Conservation (phyloP, 2,797 vertebrate species). For the Antennarius maculatus region DNA sequence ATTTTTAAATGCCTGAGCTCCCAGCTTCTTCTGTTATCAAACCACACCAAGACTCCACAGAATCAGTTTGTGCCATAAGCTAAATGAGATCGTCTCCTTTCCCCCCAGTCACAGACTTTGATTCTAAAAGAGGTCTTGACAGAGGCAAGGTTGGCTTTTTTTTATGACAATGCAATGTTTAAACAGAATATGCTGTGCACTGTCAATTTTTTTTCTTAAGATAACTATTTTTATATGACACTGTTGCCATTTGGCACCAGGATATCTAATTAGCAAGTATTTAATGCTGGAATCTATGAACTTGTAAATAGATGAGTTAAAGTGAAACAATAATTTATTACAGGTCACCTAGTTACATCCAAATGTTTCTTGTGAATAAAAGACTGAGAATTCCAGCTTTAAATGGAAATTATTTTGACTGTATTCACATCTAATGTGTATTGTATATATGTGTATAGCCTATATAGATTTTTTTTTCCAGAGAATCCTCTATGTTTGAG, state of each 20-base stretch:
- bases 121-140: constrained; percentile 34
- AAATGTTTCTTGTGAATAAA: constrained; percentile 72
- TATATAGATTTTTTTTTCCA: constrained; percentile 83
- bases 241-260: constrained; percentile 83
- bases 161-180: constrained; percentile 83
- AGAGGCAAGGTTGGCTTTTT: constrained; percentile 51
- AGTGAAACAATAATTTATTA: constrained; percentile 95
- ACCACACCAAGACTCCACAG: constrained; percentile 42
- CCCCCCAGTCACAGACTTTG: constrained; percentile 44
- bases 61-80: constrained; percentile 63
- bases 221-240: constrained; percentile 85
- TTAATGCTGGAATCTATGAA: constrained; percentile 91
- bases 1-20: constrained; percentile 28
- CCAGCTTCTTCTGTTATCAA: constrained; percentile 43
- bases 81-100: constrained; percentile 37
- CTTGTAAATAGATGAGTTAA: constrained; percentile 90
- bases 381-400: constrained; percentile 81
- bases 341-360: constrained; percentile 80
- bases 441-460: constrained; percentile 85
- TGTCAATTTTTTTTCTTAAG: constrained; percentile 78
- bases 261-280: constrained; percentile 87
- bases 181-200: constrained; percentile 87
- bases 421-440: constrained; percentile 84
- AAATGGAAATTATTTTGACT: constrained; percentile 83
- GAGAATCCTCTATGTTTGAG: constrained; percentile 86